Base-by-base conservation (phyloP, 2,113 vertebrate species). In the Albula glossodonta region DNA sequence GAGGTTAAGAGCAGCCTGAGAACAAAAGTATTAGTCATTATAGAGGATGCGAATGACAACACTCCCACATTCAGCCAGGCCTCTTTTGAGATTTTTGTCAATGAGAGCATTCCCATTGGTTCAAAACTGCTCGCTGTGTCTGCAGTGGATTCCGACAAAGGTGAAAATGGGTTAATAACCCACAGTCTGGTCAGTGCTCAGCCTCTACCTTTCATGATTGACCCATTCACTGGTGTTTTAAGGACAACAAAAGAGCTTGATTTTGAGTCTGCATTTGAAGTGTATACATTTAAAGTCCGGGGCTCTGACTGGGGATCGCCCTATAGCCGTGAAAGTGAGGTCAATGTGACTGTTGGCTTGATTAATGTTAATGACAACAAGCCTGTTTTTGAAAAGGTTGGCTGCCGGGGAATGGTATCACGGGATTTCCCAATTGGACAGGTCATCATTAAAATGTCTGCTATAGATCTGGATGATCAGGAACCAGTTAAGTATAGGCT, bases 261-360 rank as follows among this genome's bases (percentile, higher is more conserved):
- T 91, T 99, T 97, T 93, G 98, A 99, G 88, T 97, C 97, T 3
- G 97, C 96, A 56, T 95, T 97, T 48, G 97, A 99, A 90, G 95
- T 90, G 0, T 99, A 98, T 88, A 94, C 93, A 31, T 99, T 99
- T 84, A 90, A 95, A 0, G 96, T 99, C 22, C 94, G 98, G 80
- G 98, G 97, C 41, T 99, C 98, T 0, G 98, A 99, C 89, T 99
- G 98, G 98, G 98, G 98, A 31, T 97, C 97, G 0, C 98, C 98
- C 0, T 99, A 98, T 87, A 96, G 98, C 85, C 96, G 97, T 0
- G 98, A 99, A 90, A 98, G 91, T 0, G 98, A 99, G 86, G 97
- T 97, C 22, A 99, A 99, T 56, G 96, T 99, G 83, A 99, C 97
- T 0, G 93, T 99, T 80, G 95, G 95, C 83, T 88, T 99, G 74